phyloP scores from a whole-genome alignment of 2,113 vertebrate genomes.

The Pipa parva region DNA sequence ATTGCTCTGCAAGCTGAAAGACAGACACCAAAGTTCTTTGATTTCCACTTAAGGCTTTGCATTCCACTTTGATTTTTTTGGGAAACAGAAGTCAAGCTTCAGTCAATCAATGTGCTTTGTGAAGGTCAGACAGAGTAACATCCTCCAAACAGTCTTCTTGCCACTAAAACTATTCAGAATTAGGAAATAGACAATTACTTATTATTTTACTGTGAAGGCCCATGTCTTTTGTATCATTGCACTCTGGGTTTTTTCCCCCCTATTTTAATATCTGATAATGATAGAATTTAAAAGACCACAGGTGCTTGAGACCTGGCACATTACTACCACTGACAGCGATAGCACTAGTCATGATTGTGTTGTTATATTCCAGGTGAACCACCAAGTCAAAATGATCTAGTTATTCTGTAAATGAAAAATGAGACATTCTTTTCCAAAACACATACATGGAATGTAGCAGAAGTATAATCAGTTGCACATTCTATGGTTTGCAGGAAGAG shows the following conservation, averaged over 20 bases:
- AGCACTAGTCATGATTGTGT: constrained; percentile 4
- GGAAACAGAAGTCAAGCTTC: constrained; percentile 81
- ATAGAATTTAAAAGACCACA: background rate
- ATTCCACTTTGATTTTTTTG: constrained; percentile 92
- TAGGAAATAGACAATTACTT: constrained; percentile 52
- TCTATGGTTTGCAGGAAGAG: constrained; percentile 53
- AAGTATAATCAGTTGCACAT: constrained; percentile 52
- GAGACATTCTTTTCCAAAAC: background rate
- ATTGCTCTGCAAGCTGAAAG: constrained; percentile 68
- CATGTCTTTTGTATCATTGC: constrained; percentile 7
- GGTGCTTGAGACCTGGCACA: background rate
- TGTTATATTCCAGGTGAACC: background rate
- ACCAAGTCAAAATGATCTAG: no score
- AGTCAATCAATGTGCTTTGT: constrained; percentile 78
- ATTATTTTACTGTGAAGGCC: constrained; percentile 26
- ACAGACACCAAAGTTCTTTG: constrained; percentile 84
- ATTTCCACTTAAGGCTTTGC: constrained; percentile 92
- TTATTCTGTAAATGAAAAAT: background rate
- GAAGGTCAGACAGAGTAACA: constrained; percentile 78
- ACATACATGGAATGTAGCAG: background rate
- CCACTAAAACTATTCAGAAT: constrained; percentile 52
- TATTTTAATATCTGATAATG: constrained; percentile 22
- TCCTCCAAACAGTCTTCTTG: constrained; percentile 58
- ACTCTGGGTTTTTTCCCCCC: constrained; percentile 15
- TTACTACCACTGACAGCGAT: background rate